Base-by-base conservation (phyloP, 2,797 vertebrate species). In the Dromococcyx pavoninus region DNA sequence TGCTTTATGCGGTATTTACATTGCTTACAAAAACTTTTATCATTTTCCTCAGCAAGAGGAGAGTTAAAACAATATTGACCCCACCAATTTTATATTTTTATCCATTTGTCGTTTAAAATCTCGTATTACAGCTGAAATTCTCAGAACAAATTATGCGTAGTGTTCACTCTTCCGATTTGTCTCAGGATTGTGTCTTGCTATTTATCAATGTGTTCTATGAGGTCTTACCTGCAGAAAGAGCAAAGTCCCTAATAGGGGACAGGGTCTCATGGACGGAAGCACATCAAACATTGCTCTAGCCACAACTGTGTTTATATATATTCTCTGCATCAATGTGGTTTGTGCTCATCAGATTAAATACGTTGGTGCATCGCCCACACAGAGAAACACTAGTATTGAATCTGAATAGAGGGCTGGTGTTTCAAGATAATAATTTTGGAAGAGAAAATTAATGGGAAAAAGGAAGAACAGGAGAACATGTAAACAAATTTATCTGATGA, bases 81-180 rank as follows among this genome's bases (percentile, higher is more conserved):
- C 8, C 11, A 32, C 21, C 6, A 33, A 25, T 87, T 64, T 62
- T 32, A 76, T 56, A 5, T n/a, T 22, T 73, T 79, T 75, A 39
- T 76, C 10, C 24, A 24, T 85, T 70, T 91, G 16, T 5, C 14
- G 46, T 78, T 76, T 62, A 62, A 87, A 67, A 79, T 58, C 15
- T 76, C 1, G 0, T 62, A 18, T 21, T 62, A 65, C 8, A 61
- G 4, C 35, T 1, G 1, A 27, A 4, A 39, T 23, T 56, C 30
- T 73, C 12, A 32, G 15, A 67, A 71, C 5, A 84, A 70, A 58
- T 50, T 17, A 53, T 30, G 16, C 67, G 14, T 7, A 13, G 3
- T 32, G 25, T 43, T 41, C 43, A 1, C 11, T 86, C 14, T 64
- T 79, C 12, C 27, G 81, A 6, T 53, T 17, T 43, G 5, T 18